Percentiles rank a stretch among this genome's conserved stretches.
phyloP scores from a whole-genome alignment of 2,888 invertebrate genomes.

The Sialis fuliginosa region DNA sequence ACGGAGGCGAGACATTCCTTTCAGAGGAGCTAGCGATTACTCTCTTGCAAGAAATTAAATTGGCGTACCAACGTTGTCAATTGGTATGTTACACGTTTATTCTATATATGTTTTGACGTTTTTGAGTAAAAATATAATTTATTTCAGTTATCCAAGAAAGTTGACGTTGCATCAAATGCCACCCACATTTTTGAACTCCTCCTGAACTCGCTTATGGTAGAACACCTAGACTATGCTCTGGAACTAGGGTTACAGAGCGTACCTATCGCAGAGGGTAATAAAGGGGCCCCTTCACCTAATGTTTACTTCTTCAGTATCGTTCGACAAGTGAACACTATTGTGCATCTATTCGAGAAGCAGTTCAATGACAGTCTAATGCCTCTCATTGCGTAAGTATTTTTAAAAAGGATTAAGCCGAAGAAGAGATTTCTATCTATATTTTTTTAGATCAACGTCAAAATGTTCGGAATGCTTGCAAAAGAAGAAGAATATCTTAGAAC shows the following conservation, averaged over 20 bases:
- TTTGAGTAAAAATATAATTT: constrained; percentile 5
- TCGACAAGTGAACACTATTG: constrained; percentile 83
- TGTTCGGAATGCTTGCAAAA: constrained; percentile 78
- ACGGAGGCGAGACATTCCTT: constrained; percentile 91
- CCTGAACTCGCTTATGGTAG: constrained; percentile 66
- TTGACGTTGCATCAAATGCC: constrained; percentile 62
- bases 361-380: constrained; percentile 80
- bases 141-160: constrained; percentile 52
- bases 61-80: constrained; percentile 77
- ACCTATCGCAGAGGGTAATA: constrained; percentile 69
- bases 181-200: constrained; percentile 68
- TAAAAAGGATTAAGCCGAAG: not conserved
- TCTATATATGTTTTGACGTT: constrained; percentile 2
- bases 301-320: constrained; percentile 88
- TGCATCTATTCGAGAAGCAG: constrained; percentile 83
- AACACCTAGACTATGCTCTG: constrained; percentile 93
- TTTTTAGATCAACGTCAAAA: constrained; percentile 61
- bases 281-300: constrained; percentile 56
- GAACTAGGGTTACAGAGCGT: constrained; percentile 75
- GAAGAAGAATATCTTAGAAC: constrained; percentile 70
- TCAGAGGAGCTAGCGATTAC: constrained; percentile 88
- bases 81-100: constrained; percentile 31
- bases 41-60: constrained; percentile 76
- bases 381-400: constrained; percentile 53
- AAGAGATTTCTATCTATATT: constrained; percentile 3